Conservation (phyloP, 2,888 invertebrate genomes). For the Drosophila melanocephala region DNA sequence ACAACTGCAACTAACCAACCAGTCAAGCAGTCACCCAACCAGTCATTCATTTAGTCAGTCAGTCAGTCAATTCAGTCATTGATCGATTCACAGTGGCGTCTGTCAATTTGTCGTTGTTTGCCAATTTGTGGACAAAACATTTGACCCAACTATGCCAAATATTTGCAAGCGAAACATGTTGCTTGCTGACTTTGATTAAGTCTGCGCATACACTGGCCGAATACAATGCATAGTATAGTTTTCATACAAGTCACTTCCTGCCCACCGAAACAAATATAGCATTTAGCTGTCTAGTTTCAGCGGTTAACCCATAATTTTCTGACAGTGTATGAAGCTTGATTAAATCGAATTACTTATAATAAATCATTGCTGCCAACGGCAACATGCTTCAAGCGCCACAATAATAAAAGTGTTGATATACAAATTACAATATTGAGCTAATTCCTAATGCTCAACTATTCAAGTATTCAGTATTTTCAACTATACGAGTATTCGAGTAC, state of each 20-base stretch:
- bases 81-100: slow-evolving; percentile 49
- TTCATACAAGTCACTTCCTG: slow-evolving; percentile 4
- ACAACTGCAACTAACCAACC: slow-evolving; percentile 58
- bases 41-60: slow-evolving; percentile 39
- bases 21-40: slow-evolving; percentile 30
- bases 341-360: slow-evolving; percentile 48
- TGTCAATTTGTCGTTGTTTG: slow-evolving; percentile 65
- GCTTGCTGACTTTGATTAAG: slow-evolving; percentile 64
- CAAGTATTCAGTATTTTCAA: slow-evolving; percentile 33
- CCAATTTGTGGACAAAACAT: slow-evolving; percentile 59
- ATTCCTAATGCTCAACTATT: slow-evolving; percentile 32
- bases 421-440: slow-evolving; percentile 65
- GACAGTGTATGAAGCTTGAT: slow-evolving; percentile 19
- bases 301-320: slow-evolving; percentile 17
- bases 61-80: slow-evolving; percentile 25
- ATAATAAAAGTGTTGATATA: slow-evolving; percentile 64
- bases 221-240: neutral
- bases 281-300: neutral
- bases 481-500: slow-evolving; percentile 18
- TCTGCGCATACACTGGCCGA: slow-evolving; percentile 33
- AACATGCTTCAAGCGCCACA: slow-evolving; percentile 24
- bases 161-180: slow-evolving; percentile 58
- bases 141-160: slow-evolving; percentile 76
- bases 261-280: neutral
- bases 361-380: slow-evolving; percentile 22